Percentiles rank a stretch among this genome's conserved stretches.
Conservation (phyloP, 1,140 invertebrate genomes). For the Diorhabda carinulata region DNA sequence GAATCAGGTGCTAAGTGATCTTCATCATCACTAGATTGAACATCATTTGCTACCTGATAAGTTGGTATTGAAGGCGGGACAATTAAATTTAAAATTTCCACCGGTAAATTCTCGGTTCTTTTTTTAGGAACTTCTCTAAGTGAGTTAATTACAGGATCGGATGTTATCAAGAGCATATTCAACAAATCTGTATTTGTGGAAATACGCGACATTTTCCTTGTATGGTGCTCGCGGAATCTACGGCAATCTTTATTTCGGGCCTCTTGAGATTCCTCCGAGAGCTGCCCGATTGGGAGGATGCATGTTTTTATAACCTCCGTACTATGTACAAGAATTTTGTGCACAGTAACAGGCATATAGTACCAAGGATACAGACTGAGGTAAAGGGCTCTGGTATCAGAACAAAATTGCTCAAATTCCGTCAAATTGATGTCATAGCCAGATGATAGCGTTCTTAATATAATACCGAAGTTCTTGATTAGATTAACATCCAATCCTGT, state of each 20-base stretch:
- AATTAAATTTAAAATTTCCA: too few species aligned
- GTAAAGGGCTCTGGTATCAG: too few species aligned
- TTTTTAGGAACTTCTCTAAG: too few species aligned
- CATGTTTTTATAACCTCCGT: constrained; percentile 31
- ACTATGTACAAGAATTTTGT: constrained; percentile 45
- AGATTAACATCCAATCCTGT: background rate
- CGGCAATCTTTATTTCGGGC: constrained; percentile 36
- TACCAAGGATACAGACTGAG: constrained; percentile 36
- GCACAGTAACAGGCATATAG: constrained; percentile 41
- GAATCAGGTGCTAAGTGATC: too few species aligned
- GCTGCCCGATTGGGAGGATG: constrained; percentile 41
- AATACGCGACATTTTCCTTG: too few species aligned
- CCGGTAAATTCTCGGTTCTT: constrained; percentile 5
- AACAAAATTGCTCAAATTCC: constrained; percentile 4
- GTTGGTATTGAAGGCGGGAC: too few species aligned
- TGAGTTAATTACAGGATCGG: too few species aligned
- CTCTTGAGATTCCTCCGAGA: constrained; percentile 46
- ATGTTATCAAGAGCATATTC: too few species aligned
- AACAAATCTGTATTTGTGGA: too few species aligned
- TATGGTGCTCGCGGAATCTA: too few species aligned
- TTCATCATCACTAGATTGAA: too few species aligned
- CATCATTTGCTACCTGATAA: too few species aligned
- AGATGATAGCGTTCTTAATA: constrained; percentile 24
- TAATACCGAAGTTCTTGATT: background rate
- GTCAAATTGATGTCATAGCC: constrained; percentile 31